Base-by-base conservation (phyloP, 2,888 invertebrate species). In the Erebia ligea region DNA sequence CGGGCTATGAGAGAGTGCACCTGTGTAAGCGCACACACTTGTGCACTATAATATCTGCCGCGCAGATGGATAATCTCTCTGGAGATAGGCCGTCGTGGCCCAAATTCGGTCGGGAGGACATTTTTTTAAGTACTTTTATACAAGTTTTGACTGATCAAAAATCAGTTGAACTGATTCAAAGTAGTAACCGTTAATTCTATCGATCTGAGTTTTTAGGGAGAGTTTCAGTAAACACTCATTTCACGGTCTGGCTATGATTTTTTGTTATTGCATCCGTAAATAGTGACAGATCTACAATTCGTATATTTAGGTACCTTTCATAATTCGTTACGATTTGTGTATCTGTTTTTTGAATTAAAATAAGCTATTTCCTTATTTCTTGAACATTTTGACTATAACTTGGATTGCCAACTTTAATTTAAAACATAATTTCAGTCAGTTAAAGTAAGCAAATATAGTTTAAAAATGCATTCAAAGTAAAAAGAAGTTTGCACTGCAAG, bases 181-280 rank as follows among this genome's bases (percentile, higher is more conserved):
- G 9, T 17, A 10, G 10, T 40, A 59, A 59, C 59, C 4, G 59
- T 59, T 59, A 59, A 11, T 59, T 17, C 40, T 17, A 59, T 42
- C 10, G n/a, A n/a, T 59, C 40, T 40, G n/a, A 10, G 17, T 42
- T 40, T 59, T 59, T 59, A 40, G 40, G 34, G 1, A 59, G 34
- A n/a, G 40, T 40, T 17, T 59, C 40, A 59, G 59, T 59, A 42
- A 58, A 58, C 40, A 42, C 40, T 59, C 42, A 59, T 59, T 59
- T 59, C 59, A 59, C 59, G 59, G 59, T 59, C 59, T 59, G 34
- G 13, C 25, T 58, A 34, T 17, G 4, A 9, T 34, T 58, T 59
- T 59, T 59, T 59, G 40, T 40, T 13, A 40, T 40, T 59, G 40
- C 40, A 59, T 40, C n/a, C 17, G 40, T 59, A 40, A 58, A 59